These are phyloP conservation scores for Babylonia areolata DNA, from an alignment of 1,140 invertebrate species.

Conservation along the genomic window DNA sequence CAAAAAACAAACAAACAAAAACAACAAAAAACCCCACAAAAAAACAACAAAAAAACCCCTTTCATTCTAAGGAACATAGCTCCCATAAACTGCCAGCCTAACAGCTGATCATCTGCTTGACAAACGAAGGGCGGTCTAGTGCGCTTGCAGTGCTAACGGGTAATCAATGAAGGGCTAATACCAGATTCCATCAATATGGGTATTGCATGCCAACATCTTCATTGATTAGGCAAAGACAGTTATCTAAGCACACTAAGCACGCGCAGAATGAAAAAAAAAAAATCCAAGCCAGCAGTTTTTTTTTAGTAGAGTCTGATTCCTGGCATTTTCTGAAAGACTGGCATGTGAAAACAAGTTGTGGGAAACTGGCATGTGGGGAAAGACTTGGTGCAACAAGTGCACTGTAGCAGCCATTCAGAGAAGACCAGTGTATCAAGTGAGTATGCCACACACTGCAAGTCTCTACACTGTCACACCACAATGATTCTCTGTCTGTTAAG, in stretches of 20 bases:
- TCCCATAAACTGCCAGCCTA: neutral
- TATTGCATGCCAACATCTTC: slow-evolving; percentile 9
- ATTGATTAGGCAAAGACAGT: slow-evolving; percentile 22
- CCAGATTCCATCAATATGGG: slow-evolving; percentile 20
- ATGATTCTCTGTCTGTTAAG: no score
- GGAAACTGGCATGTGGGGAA: neutral
- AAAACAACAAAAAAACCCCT: no score
- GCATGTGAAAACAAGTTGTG: neutral
- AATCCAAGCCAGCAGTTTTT: neutral
- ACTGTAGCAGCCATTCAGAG: no score
- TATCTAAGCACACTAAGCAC: neutral
- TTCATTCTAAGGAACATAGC: neutral
- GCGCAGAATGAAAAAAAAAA: neutral
- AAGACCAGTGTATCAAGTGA: no score
- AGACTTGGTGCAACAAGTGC: neutral
- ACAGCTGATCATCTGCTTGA: neutral
- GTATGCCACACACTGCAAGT: no score
- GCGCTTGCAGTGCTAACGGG: neutral
- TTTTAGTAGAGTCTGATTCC: neutral
- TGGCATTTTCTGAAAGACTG: neutral
- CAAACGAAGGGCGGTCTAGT: neutral
- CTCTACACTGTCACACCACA: no score
- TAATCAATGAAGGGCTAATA: slow-evolving; percentile 28
- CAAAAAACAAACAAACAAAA: no score
- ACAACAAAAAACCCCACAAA: no score